A percentile compares a stretch with the other conserved stretches of the same genome.
Evolutionary conservation across 2,797 vertebrate species (phyloP).

Genomic region (Etheostoma nigrum): DNA sequence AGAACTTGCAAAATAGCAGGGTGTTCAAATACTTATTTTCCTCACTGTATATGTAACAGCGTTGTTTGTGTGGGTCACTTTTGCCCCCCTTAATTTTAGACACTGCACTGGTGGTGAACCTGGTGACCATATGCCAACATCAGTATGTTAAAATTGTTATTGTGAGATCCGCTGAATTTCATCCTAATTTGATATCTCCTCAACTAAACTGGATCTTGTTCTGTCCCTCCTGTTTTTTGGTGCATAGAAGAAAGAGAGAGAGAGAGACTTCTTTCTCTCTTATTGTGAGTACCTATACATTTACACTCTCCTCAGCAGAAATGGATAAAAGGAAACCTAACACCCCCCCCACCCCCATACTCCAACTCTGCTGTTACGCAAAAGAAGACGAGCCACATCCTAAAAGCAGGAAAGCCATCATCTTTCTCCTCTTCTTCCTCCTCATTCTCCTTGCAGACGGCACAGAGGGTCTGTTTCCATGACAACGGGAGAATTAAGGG

Average conservation of each 20-base stretch:
- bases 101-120: neutral
- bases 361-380: conserved; percentile 36
- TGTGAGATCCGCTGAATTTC: neutral
- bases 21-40: too few species aligned
- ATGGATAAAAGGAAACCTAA: conserved; percentile 27
- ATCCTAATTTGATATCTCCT: too few species aligned
- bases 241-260: too few species aligned
- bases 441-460: conserved; percentile 76
- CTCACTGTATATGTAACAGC: too few species aligned
- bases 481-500: conserved; percentile 85
- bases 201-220: too few species aligned
- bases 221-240: too few species aligned
- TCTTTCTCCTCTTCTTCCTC: conserved; percentile 68
- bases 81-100: too few species aligned
- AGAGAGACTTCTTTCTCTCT: neutral
- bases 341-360: neutral
- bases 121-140: neutral
- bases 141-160: neutral
- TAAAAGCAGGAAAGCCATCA: conserved; percentile 75
- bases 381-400: conserved; percentile 65
- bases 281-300: conserved; percentile 9
- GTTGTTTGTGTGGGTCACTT: too few species aligned
- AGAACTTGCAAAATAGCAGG: too few species aligned
- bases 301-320: conserved; percentile 28
- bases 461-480: conserved; percentile 86